phyloP scores from a whole-genome alignment of 2,113 vertebrate genomes.

The Lagopus leucura region DNA sequence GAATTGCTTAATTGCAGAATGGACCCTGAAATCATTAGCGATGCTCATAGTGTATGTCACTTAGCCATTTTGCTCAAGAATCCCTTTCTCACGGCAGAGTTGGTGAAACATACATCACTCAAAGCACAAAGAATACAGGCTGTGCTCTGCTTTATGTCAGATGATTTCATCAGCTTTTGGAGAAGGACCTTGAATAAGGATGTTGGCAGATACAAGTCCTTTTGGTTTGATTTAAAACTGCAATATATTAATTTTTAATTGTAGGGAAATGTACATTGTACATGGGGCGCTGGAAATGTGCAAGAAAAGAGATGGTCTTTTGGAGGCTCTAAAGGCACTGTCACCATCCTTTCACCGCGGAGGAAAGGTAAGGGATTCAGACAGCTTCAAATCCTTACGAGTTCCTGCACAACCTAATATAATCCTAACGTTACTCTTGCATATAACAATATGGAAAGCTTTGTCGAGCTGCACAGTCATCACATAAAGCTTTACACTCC shows the following conservation, averaged over 20 bases:
- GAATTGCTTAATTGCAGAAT: background rate
- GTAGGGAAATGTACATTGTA: background rate
- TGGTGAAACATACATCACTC: conserved; percentile 17
- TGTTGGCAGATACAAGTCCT: conserved; percentile 11
- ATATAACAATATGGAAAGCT: background rate
- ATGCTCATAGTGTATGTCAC: background rate
- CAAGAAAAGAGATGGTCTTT: background rate
- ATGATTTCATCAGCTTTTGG: conserved; percentile 41
- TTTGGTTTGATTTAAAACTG: conserved; percentile 15
- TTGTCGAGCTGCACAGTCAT: background rate
- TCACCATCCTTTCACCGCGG: background rate
- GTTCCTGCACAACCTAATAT: background rate
- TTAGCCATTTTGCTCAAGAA: conserved; percentile 14
- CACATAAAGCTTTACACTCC: fast-evolving
- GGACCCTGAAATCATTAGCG: background rate
- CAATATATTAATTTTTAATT: background rate
- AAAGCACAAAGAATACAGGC: conserved; percentile 17
- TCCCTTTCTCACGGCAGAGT: conserved; percentile 8
- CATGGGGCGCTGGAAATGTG: background rate
- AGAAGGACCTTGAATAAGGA: conserved; percentile 10
- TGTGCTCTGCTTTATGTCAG: conserved; percentile 55
- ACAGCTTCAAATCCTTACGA: fast-evolving
- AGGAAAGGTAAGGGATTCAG: background rate
- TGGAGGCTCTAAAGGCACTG: background rate
- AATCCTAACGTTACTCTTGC: background rate